Percentiles rank a stretch among this genome's conserved stretches.
Conservation (phyloP, 2,888 invertebrate genomes). For the Malacosoma neustria region DNA sequence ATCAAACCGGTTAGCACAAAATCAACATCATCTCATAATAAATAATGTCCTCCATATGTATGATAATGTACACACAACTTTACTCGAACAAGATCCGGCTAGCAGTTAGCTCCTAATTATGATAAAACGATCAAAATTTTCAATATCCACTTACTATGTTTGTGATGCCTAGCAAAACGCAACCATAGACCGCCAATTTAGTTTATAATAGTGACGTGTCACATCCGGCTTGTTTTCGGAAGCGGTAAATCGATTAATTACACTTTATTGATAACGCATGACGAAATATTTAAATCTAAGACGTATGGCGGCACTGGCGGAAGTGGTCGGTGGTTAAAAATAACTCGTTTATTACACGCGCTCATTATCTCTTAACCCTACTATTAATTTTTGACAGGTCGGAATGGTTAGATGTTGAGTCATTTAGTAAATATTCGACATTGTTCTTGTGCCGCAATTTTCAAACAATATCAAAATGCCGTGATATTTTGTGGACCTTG, state of each 20-base stretch:
- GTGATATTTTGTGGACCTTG: slow-evolving; percentile 28
- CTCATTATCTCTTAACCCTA: neutral
- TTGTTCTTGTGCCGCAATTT: neutral
- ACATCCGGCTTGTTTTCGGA: slow-evolving; percentile 5
- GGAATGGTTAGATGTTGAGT: neutral
- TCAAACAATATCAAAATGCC: slow-evolving; percentile 19
- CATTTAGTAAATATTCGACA: neutral
- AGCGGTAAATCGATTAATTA: slow-evolving; percentile 1
- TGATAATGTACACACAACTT: slow-evolving; percentile 16
- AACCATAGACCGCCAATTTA: slow-evolving; percentile 12
- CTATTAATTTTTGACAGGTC: neutral
- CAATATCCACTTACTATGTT: slow-evolving; percentile 12
- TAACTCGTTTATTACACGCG: neutral
- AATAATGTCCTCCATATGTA: neutral
- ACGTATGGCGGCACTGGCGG: neutral
- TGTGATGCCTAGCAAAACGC: slow-evolving; percentile 13
- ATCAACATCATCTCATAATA: neutral
- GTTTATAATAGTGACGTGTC: slow-evolving; percentile 10
- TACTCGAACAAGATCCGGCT: slow-evolving; percentile 35
- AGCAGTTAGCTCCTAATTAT: slow-evolving; percentile 28
- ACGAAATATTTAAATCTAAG: neutral
- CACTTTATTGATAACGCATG: neutral
- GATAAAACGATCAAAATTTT: slow-evolving; percentile 24
- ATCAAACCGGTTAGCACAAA: neutral
- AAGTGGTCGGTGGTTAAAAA: neutral